Base-by-base conservation (phyloP, 1,140 invertebrate species). In the Bombus picipes region DNA sequence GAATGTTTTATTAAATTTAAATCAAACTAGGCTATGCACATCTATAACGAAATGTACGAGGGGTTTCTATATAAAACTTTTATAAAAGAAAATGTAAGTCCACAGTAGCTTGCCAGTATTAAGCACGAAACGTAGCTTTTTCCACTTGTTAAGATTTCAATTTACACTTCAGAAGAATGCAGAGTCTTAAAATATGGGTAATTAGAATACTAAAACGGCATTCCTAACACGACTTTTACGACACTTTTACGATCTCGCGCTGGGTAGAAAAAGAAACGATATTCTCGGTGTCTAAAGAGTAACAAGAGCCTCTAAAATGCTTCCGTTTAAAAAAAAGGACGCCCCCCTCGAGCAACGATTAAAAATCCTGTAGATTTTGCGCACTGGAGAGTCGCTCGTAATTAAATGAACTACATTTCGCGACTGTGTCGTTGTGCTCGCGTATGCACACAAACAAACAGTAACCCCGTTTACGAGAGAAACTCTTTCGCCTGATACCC, bases 391-490 rank as follows among this genome's bases (percentile, higher is more conserved):
- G 41, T 43, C 32, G 65, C 3, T 47, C 32, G 62, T 83, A 83
- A 83, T 83, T 75, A 75, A 75, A 75, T 75, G 81, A 83, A 83
- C 72, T 83, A 83, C 71, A 83, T 83, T 83, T 83, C 59, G 81
- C 81, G 57, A 28, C 66, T 62, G 34, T 74, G 73, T 59, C 81
- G 81, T 15, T 66, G 59, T n/a, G 12, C 66, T 37, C n/a, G 65
- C 15, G 66, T 37, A n/a, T 62, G 37, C 41, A 66, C 32, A 43
- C 78, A 43, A 37, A 65, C 43, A 28, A 53, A 41, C 32, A 80
- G 62, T 80, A 80, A 80, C 78, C 78, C 78, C 78, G 65, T 80
- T 80, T 70, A 25, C 65, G 32, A 70, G 78, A 80, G 78, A 80
- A 80, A 80, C 65, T 80, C 78, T 80, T 80, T 70, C 78, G 65